Conservation (phyloP, 2,113 vertebrate species). For the Cephalopterus ornatus region DNA sequence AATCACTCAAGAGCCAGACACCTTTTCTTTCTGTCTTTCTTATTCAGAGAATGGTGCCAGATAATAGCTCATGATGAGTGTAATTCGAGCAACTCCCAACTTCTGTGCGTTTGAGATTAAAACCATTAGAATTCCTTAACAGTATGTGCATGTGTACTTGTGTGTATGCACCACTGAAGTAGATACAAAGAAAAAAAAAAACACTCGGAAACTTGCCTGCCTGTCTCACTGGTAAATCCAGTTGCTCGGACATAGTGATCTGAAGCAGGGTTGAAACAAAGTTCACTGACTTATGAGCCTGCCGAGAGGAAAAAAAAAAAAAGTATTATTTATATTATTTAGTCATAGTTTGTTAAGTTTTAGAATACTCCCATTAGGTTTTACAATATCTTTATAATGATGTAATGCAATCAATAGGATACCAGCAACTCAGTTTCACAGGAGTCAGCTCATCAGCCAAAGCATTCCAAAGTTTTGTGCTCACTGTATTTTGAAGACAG, state of each 20-base stretch:
- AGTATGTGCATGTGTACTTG: neutral
- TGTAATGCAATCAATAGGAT: neutral
- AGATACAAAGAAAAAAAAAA: neutral
- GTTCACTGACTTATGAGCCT: conserved; percentile 93
- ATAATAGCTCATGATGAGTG: neutral
- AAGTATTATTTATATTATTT: neutral
- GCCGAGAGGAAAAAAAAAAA: conserved; percentile 24
- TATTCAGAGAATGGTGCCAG: neutral
- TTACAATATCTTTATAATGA: neutral
- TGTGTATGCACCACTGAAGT: neutral
- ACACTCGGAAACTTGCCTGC: conserved; percentile 83
- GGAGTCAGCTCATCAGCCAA: neutral
- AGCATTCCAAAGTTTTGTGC: neutral
- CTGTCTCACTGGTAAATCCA: conserved; percentile 97
- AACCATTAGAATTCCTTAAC: neutral
- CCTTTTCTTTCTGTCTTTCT: neutral
- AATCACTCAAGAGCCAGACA: neutral
- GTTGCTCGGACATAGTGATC: conserved; percentile 96
- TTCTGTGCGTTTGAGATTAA: neutral
- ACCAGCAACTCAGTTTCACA: neutral
- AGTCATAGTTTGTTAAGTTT: neutral
- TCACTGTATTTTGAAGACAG: neutral
- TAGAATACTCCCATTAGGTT: neutral
- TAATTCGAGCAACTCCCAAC: neutral
- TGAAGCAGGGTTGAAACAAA: conserved; percentile 96